phyloP scores from a whole-genome alignment of 2,797 vertebrate species.

The Gymnodraco acuticeps region DNA sequence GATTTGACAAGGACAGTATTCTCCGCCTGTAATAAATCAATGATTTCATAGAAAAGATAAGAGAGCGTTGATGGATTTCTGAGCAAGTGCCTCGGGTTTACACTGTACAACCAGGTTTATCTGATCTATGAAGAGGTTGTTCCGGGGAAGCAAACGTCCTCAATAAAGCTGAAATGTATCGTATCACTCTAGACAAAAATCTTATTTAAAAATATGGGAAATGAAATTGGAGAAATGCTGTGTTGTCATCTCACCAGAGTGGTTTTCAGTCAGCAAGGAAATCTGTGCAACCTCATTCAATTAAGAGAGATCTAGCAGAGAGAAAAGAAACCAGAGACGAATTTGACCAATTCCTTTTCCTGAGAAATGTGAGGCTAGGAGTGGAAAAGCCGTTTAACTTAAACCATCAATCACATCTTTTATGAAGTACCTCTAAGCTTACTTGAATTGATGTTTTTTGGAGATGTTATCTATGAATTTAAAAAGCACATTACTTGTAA shows the following conservation, averaged over 20 bases:
- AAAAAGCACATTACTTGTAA: constrained; percentile 1
- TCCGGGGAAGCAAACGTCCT: constrained; percentile 13
- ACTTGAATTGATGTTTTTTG: background rate
- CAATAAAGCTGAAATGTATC: constrained; percentile 33
- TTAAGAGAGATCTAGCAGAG: background rate
- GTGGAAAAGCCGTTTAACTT: background rate
- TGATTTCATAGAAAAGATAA: constrained; percentile 49
- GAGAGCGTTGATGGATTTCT: constrained; percentile 51
- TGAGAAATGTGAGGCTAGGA: background rate
- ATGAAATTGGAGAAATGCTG: constrained; percentile 13
- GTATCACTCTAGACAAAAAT: constrained; percentile 16
- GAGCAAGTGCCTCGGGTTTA: constrained; percentile 20
- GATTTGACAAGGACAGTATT: constrained; percentile 54
- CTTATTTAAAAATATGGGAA: constrained; percentile 43
- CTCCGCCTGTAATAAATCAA: constrained; percentile 57
- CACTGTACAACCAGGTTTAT: constrained; percentile 47
- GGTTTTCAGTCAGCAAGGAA: constrained; percentile 6
- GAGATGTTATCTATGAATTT: background rate
- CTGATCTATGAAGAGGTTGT: constrained; percentile 38
- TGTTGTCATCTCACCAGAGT: constrained; percentile 25
- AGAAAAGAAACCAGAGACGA: background rate
- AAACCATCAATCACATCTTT: background rate
- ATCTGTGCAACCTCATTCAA: background rate
- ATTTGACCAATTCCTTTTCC: background rate
- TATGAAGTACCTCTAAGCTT: no score